Evolutionary conservation across 64 coral and sea anemone species (phyloP).

Genomic region (Pachyseris speciosa): DNA sequence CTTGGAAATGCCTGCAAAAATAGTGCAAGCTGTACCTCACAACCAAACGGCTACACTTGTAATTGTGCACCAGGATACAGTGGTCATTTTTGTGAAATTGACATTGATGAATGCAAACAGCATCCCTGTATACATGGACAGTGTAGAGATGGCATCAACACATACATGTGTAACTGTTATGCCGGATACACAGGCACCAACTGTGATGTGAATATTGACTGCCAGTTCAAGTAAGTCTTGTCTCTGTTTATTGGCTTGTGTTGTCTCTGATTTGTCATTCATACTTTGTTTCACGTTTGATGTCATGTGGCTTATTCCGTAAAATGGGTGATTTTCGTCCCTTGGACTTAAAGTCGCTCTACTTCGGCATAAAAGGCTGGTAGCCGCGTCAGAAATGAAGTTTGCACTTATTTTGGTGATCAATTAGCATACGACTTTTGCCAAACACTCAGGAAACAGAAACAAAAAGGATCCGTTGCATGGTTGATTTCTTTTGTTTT

Average conservation of each 20-base stretch:
- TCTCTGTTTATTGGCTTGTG: neutral
- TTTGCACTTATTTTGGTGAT: no score
- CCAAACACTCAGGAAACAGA: no score
- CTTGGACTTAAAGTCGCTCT: no score
- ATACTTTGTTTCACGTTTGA: no score
- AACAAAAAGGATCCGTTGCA: no score
- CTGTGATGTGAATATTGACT: conserved; percentile 75
- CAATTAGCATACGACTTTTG: no score
- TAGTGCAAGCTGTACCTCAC: conserved; percentile 36
- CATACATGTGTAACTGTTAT: conserved; percentile 65
- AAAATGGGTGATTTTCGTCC: no score
- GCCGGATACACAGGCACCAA: conserved; percentile 54
- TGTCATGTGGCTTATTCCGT: no score
- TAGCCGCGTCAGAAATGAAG: no score
- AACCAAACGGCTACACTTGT: conserved; percentile 43
- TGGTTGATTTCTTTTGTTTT: no score
- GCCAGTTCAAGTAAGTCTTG: conserved; percentile 71
- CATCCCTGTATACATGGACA: conserved; percentile 64
- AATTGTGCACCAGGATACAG: conserved; percentile 37
- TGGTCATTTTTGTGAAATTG: conserved; percentile 55
- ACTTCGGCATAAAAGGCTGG: no score
- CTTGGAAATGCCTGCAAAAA: conserved; percentile 45
- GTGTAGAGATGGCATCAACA: conserved; percentile 61
- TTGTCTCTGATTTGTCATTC: no score
- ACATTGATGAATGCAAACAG: conserved; percentile 73